A percentile compares a stretch with the other conserved stretches of the same genome.
Evolutionary conservation across 92 coral and sea anemone species (phyloP).

Genomic region (Scolanthus callimorphus): DNA sequence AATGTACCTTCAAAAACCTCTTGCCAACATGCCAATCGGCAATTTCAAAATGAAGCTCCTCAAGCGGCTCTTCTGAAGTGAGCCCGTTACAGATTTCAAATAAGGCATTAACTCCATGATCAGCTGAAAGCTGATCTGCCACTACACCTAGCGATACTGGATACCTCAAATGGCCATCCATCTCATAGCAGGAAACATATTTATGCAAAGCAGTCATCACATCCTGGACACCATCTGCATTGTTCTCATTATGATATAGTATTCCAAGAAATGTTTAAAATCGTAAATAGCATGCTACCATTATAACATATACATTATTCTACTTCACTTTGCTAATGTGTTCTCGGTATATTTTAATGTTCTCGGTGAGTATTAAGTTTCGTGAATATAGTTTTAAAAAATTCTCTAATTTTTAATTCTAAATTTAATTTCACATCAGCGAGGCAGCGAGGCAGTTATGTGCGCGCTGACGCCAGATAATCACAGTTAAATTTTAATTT

Average conservation of each 20-base stretch:
- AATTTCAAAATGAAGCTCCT: slow-evolving; percentile 48
- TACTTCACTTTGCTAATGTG: too few relatives aligned
- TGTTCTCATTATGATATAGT: slow-evolving; percentile 48
- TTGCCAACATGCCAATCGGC: slow-evolving; percentile 65
- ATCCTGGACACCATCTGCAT: slow-evolving; percentile 57
- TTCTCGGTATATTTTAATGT: too few relatives aligned
- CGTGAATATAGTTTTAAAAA: too few relatives aligned
- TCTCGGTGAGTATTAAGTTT: too few relatives aligned
- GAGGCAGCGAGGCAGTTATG: too few relatives aligned
- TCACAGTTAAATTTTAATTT: too few relatives aligned
- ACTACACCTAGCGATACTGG: slow-evolving; percentile 47
- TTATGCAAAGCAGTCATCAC: slow-evolving; percentile 38
- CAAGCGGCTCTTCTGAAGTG: slow-evolving; percentile 39
- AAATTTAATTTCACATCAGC: too few relatives aligned
- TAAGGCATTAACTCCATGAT: slow-evolving; percentile 51
- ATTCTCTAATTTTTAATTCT: too few relatives aligned
- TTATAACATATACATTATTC: too few relatives aligned
- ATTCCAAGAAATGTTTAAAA: slow-evolving; percentile 56
- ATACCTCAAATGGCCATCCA: too few relatives aligned
- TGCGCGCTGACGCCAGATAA: too few relatives aligned
- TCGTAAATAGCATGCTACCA: too few relatives aligned
- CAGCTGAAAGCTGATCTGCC: slow-evolving; percentile 63
- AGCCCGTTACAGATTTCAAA: slow-evolving; percentile 49
- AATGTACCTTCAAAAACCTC: slow-evolving; percentile 50
- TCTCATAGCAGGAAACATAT: slow-evolving; percentile 46